Conservation (phyloP, 2,113 vertebrate genomes). For the Eidolon helvum region DNA sequence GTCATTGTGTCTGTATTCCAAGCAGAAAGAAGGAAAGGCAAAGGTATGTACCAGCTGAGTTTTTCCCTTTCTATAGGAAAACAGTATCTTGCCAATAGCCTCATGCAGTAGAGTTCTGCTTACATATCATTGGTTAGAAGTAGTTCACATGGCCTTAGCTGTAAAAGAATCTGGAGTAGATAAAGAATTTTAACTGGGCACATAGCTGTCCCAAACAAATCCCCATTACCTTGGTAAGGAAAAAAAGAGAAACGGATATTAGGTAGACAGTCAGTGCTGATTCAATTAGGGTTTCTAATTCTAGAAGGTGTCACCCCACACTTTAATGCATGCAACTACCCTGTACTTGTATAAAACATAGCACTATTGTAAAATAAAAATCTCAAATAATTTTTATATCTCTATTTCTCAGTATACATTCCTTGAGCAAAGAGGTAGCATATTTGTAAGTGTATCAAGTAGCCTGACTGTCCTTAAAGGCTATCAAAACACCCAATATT, state of each 20-base stretch:
- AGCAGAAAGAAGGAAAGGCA: neutral
- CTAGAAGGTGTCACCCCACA: neutral
- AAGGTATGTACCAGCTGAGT: neutral
- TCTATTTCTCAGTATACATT: neutral
- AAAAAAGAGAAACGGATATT: neutral
- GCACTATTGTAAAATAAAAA: constrained; percentile 1
- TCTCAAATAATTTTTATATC: neutral
- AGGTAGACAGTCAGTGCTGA: neutral
- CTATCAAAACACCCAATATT: neutral
- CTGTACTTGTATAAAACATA: neutral
- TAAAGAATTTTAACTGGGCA: neutral
- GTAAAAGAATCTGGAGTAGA: neutral
- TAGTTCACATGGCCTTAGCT: neutral
- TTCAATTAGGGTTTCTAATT: neutral
- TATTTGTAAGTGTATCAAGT: constrained; percentile 12
- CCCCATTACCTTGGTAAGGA: neutral
- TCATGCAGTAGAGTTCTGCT: neutral
- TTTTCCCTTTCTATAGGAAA: neutral
- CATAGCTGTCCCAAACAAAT: neutral
- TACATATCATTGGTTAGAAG: neutral
- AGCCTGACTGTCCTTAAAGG: neutral
- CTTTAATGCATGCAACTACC: neutral
- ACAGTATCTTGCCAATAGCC: neutral
- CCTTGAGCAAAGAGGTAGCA: neutral
- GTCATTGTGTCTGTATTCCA: neutral